These are phyloP conservation scores for Mungos mungo DNA, from an alignment of 2,113 vertebrate genomes.

Conservation along the genomic window DNA sequence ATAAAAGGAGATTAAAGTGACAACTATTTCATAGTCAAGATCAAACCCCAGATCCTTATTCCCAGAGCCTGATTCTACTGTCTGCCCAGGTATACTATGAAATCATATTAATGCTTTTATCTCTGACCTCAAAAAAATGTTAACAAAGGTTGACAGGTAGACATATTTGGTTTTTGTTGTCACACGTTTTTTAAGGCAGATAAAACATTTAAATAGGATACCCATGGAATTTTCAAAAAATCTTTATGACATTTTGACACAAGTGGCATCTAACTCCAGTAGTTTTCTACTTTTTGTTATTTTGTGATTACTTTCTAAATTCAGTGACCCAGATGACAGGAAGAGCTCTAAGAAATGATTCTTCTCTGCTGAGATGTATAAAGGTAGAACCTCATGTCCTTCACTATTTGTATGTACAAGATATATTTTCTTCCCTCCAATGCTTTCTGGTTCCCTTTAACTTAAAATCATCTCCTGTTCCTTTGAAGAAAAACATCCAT, in stretches of 20 bases:
- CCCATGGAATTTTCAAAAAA: neutral
- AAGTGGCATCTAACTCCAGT: neutral
- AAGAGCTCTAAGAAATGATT: neutral
- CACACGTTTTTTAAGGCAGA: neutral
- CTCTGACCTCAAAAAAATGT: neutral
- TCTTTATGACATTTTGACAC: neutral
- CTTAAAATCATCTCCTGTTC: neutral
- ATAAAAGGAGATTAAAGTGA: neutral
- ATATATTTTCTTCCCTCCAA: neutral
- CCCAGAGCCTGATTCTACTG: neutral
- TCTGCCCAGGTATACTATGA: neutral
- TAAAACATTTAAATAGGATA: neutral
- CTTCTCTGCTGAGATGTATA: neutral
- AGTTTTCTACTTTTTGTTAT: neutral
- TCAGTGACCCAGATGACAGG: neutral
- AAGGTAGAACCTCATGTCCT: neutral
- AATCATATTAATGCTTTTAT: neutral
- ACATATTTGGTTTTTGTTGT: neutral
- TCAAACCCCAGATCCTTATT: neutral
- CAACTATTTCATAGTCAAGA: neutral
- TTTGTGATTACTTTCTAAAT: neutral
- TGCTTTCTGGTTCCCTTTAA: neutral
- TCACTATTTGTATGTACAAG: neutral
- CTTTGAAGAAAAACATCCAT: neutral
- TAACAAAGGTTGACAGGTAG: neutral